These are phyloP conservation scores for Masticophis lateralis DNA, from an alignment of 2,797 vertebrate species.

Conservation along the genomic window DNA sequence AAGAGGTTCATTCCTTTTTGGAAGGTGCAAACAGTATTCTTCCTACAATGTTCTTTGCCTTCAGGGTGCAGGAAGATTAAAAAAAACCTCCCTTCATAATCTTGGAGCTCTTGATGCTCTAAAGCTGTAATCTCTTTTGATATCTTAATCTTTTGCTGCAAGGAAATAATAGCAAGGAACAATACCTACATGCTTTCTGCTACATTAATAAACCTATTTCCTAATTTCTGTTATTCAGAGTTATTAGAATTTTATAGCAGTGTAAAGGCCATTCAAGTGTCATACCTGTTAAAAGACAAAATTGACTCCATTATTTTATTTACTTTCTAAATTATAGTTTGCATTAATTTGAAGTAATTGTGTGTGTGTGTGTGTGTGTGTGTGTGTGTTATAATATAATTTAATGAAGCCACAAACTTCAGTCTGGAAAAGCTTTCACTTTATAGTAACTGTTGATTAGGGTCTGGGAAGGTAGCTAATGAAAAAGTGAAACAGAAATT, in stretches of 20 bases:
- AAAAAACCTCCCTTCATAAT: constrained; percentile 34
- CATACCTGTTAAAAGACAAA: constrained; percentile 12
- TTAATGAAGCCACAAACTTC: constrained; percentile 22
- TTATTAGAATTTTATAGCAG: constrained; percentile 25
- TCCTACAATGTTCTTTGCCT: constrained; percentile 43
- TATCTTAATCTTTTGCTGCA: constrained; percentile 38
- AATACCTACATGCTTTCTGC: neutral
- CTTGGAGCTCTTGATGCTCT: constrained; percentile 13
- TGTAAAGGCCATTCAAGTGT: constrained; percentile 32
- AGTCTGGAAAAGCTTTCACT: constrained; percentile 65
- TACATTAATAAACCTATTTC: neutral
- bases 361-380: no score
- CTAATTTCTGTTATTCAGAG: neutral
- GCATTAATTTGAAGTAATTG: constrained; percentile 49
- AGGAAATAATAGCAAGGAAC: constrained; percentile 38
- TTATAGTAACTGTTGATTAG: constrained; percentile 70
- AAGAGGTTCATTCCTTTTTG: constrained; percentile 44
- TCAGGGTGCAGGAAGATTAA: constrained; percentile 35
- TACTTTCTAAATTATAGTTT: constrained; percentile 50
- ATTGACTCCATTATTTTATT: constrained; percentile 44
- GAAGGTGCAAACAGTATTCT: constrained; percentile 19
- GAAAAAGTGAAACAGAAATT: constrained; percentile 74
- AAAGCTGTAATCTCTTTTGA: constrained; percentile 16
- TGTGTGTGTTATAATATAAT: no score
- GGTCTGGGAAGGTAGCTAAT: constrained; percentile 74